A percentile compares a stretch with the other conserved stretches of the same genome.
Conservation (phyloP, 2,113 vertebrate species). For the Zosterops borbonicus region DNA sequence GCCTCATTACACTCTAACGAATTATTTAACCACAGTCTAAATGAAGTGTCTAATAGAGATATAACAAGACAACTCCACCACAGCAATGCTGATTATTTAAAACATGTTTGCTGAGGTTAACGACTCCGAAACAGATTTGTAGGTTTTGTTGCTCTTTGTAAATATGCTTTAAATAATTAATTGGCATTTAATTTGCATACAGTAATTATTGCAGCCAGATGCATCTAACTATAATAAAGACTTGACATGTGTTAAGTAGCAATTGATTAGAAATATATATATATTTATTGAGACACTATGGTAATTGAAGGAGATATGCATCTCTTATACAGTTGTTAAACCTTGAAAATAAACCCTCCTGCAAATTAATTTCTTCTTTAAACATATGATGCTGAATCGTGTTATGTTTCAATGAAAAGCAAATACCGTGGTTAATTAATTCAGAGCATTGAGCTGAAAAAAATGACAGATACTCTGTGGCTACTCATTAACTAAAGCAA, state of each 20-base stretch:
- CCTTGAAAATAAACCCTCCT: constrained; percentile 9
- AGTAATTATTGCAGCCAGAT: constrained; percentile 37
- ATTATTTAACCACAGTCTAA: constrained; percentile 50
- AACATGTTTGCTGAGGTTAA: constrained; percentile 70
- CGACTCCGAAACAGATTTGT: constrained; percentile 69
- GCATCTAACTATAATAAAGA: constrained; percentile 24
- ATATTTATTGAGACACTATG: constrained; percentile 55
- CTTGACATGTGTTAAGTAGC: constrained; percentile 41
- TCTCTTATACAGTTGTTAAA: constrained; percentile 45
- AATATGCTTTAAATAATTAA: constrained; percentile 78
- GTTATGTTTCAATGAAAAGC: constrained; percentile 59
- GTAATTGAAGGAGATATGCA: constrained; percentile 64
- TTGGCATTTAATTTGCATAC: constrained; percentile 38
- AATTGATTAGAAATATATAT: constrained; percentile 68
- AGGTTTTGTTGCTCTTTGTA: constrained; percentile 70
- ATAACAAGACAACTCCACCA: constrained; percentile 59
- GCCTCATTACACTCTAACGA: constrained; percentile 35
- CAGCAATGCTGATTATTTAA: constrained; percentile 57
- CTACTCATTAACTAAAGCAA: not conserved
- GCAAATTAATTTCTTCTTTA: constrained; percentile 63
- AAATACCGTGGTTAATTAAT: constrained; percentile 47
- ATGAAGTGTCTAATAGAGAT: constrained; percentile 52
- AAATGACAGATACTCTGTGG: not conserved
- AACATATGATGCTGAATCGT: not conserved
- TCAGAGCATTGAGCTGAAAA: constrained; percentile 11